Conservation (phyloP, 2,113 vertebrate species). For the Falco punctatus region DNA sequence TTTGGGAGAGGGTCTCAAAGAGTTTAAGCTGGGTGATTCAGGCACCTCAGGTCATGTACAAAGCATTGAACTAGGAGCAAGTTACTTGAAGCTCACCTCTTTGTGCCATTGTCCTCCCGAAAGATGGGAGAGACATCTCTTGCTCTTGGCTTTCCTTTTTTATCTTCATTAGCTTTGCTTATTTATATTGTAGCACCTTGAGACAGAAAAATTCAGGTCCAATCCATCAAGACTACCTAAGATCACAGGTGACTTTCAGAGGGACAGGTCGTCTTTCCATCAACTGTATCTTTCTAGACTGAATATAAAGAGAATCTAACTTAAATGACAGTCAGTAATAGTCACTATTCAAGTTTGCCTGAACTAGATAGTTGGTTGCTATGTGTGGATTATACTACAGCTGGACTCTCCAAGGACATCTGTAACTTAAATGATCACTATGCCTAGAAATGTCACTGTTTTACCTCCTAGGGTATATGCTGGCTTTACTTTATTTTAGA, state of each 20-base stretch:
- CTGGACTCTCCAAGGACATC: not conserved
- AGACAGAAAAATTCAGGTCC: not conserved
- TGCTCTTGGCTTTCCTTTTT: not conserved
- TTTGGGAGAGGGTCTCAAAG: not conserved
- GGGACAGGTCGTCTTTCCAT: not conserved
- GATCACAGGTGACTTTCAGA: not conserved
- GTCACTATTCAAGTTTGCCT: not conserved
- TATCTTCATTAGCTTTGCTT: not conserved
- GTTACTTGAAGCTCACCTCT: not conserved
- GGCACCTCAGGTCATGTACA: not conserved
- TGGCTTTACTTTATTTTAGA: not conserved
- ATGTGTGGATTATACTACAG: not conserved
- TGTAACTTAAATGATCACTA: not conserved
- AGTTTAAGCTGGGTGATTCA: not conserved
- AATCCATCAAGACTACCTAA: not conserved
- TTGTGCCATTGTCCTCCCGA: not conserved
- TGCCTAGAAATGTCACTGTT: not conserved
- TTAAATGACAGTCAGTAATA: not conserved
- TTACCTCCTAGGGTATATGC: not conserved
- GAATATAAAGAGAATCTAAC: not conserved
- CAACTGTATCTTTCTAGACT: not conserved
- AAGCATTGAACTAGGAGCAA: not conserved
- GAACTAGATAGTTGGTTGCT: not conserved
- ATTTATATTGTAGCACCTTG: not conserved
- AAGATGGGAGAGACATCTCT: not conserved